Conservation (phyloP, 2,888 invertebrate species). For the Hypolimnas misippus region DNA sequence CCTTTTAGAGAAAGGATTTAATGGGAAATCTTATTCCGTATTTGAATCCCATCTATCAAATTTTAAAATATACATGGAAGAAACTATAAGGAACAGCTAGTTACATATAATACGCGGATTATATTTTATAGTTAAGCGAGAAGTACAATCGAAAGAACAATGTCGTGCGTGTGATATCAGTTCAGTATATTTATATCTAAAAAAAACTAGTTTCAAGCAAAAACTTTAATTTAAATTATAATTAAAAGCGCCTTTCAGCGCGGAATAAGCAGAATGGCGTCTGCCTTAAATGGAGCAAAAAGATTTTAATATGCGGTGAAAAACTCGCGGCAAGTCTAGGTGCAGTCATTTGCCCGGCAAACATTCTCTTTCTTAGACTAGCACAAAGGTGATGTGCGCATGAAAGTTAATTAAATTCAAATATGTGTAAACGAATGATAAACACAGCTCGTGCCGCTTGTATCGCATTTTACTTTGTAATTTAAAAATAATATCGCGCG, state of each 20-base stretch:
- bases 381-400: conserved; percentile 68
- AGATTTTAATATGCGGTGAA: conserved; percentile 60
- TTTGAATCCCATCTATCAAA: no score
- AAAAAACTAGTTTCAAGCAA: conserved; percentile 21
- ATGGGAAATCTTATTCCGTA: no score
- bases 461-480: not conserved
- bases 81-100: no score
- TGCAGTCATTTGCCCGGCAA: conserved; percentile 59
- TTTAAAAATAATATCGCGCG: no score
- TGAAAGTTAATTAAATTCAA: conserved; percentile 78
- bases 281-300: conserved; percentile 56
- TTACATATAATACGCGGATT: no score
- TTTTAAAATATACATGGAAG: no score
- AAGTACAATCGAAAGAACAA: not conserved
- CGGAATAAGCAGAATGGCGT: conserved; percentile 48
- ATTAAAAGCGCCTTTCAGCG: conserved; percentile 54
- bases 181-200: conserved; percentile 1
- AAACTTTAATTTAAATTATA: conserved; percentile 53
- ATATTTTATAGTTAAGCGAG: no score
- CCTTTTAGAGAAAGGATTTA: no score
- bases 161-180: not conserved
- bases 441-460: conserved; percentile 33
- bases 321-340: conserved; percentile 48
- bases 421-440: conserved; percentile 59
- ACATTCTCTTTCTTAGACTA: conserved; percentile 58